Conservation (phyloP, 2,888 invertebrate species). For the Cheilosia urbana region DNA sequence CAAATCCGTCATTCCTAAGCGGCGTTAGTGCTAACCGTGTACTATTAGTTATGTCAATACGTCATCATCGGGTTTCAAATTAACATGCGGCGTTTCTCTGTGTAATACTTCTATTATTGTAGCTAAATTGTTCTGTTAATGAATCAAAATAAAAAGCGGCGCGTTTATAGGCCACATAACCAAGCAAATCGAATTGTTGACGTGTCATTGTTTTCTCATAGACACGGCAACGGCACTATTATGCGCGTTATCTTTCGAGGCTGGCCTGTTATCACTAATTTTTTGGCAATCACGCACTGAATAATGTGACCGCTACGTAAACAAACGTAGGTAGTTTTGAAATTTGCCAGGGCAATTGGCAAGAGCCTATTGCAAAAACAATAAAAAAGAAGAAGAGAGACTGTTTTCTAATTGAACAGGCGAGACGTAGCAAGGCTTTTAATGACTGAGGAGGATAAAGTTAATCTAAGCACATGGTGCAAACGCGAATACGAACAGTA, state of each 20-base stretch:
- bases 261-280: conserved; percentile 14
- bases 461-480: conserved; percentile 11
- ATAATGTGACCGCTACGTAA: not conserved
- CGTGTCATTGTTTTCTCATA: conserved; percentile 41
- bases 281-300: not conserved
- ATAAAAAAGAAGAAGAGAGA: not conserved
- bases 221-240: conserved; percentile 1
- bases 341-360: conserved; percentile 20
- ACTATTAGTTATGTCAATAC: not conserved
- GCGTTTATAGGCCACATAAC: conserved; percentile 42
- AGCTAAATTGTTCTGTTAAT: not conserved
- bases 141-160: not conserved
- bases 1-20: not conserved
- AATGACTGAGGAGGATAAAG: too few relatives aligned
- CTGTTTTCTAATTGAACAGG: conserved; percentile 5
- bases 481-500: not conserved
- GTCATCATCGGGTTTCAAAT: conserved; percentile 41
- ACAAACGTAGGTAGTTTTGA: conserved; percentile 30
- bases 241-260: conserved; percentile 24
- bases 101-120: not conserved
- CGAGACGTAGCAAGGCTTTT: not conserved
- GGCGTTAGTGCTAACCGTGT: not conserved
- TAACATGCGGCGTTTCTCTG: not conserved
- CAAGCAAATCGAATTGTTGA: conserved; percentile 34
- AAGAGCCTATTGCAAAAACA: not conserved